Percentiles rank a stretch among this genome's conserved stretches.
phyloP scores from a whole-genome alignment of 2,797 vertebrate species.

The Menidia menidia region DNA sequence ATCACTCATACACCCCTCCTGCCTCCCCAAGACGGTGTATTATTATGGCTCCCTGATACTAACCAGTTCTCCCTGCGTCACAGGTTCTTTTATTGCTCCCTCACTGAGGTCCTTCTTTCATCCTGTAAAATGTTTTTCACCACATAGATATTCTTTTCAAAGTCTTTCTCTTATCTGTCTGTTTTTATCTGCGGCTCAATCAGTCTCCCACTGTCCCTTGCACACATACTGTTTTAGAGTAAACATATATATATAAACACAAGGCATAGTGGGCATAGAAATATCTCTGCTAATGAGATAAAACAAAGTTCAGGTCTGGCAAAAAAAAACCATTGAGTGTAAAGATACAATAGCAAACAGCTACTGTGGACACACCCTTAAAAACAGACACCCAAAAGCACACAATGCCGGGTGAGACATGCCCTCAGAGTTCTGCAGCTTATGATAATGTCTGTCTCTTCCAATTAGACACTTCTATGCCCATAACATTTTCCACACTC shows the following conservation, averaged over 20 bases:
- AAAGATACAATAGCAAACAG: slow-evolving; percentile 11
- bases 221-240: too few species aligned
- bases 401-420: slow-evolving; percentile 20
- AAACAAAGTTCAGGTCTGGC: slow-evolving; percentile 38
- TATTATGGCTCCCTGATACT: slow-evolving; percentile 56
- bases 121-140: slow-evolving; percentile 53
- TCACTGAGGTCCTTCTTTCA: slow-evolving; percentile 49
- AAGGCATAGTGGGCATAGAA: slow-evolving; percentile 40
- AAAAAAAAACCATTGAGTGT: background rate
- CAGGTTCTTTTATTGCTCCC: slow-evolving; percentile 45
- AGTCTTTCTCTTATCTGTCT: slow-evolving; percentile 47
- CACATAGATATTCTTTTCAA: slow-evolving; percentile 39
- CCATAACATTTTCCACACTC: slow-evolving; percentile 68
- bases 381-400: slow-evolving; percentile 20
- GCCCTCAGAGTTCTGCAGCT: slow-evolving; percentile 43
- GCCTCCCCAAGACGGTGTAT: slow-evolving; percentile 33
- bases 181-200: slow-evolving; percentile 41
- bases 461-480: slow-evolving; percentile 64
- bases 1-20: slow-evolving; percentile 29
- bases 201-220: slow-evolving; percentile 16
- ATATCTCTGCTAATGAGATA: slow-evolving; percentile 52
- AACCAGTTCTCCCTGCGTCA: slow-evolving; percentile 51
- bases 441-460: slow-evolving; percentile 65
- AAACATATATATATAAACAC: background rate
- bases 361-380: slow-evolving; percentile 4